Conservation (phyloP, 2,113 vertebrate species). For the Pachyramphus minor region DNA sequence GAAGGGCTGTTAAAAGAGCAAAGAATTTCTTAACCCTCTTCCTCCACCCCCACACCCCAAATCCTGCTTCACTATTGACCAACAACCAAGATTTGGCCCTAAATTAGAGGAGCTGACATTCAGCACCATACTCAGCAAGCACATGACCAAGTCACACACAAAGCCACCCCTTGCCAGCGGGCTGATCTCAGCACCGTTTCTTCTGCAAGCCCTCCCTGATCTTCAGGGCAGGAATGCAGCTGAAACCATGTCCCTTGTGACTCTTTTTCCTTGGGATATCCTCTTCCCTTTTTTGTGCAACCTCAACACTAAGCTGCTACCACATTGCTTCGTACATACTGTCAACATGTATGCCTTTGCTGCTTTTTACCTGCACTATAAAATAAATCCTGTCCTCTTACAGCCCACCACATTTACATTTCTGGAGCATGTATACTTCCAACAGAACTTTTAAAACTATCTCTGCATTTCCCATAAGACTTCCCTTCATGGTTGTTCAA, state of each 20-base stretch:
- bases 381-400: background rate
- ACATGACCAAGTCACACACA: background rate
- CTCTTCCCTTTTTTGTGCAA: background rate
- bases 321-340: rapidly evolving
- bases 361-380: background rate
- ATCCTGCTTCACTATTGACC: background rate
- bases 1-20: background rate
- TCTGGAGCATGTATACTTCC: background rate
- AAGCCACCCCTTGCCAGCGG: rapidly evolving
- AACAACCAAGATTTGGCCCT: background rate
- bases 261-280: background rate
- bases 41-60: too few species aligned
- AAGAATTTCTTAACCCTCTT: background rate
- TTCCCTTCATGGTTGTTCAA: background rate
- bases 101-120: background rate
- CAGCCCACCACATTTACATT: background rate
- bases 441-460: background rate
- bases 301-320: background rate
- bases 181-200: background rate
- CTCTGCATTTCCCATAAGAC: background rate
- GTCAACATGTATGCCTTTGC: background rate
- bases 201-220: background rate
- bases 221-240: background rate
- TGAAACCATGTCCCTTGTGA: background rate
- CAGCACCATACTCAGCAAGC: background rate